Evolutionary conservation across 2,797 vertebrate genomes (phyloP), one percentile per base, ranked within the genome.

Genomic region (Spheniscus humboldti): DNA sequence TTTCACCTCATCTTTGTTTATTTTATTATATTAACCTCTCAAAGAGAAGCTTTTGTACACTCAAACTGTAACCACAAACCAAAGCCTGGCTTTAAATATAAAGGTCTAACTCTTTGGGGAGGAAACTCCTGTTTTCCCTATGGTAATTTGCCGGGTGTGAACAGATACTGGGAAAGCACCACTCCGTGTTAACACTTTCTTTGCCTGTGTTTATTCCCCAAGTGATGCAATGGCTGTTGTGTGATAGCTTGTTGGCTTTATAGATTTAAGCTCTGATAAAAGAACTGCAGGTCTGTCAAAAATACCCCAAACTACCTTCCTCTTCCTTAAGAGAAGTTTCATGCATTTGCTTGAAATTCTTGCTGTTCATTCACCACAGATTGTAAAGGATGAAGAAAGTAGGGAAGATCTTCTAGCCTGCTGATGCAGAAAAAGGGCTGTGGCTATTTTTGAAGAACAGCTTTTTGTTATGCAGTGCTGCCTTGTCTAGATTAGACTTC

Each of bases 41-140:
- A 53, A 92, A 13, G 14, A 77, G 50, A 63, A 81, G 39, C 37
- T 82, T 80, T 35, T 69, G 39, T 66, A 52, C 8, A 3, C 69
- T 90, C 19, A n/a, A 72, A 82, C 31, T 67, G n/a, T 71, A 95
- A 85, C 56, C 94, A 48, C 80, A 94, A 93, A 92, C 74, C 77
- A 93, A 93, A 92, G 63, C 60, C 33, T 76, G 50, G 66, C 69
- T 84, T 63, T 81, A 66, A 53, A 78, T 86, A 33, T 50, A 60
- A 91, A 84, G 28, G 14, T 68, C 52, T 73, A 8, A 69, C 18
- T 82, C 75, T 80, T 81, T 31, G 60, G 20, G 7, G 35, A 86
- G 86, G 92, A 90, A 91, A 86, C 79, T 91, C 22, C 50, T 86
- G 41, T 5, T 96, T 94, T 96, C 48, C 62, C n/a, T 85, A 22